Conservation (phyloP, 2,113 vertebrate species). For the Pterophyllum scalare region DNA sequence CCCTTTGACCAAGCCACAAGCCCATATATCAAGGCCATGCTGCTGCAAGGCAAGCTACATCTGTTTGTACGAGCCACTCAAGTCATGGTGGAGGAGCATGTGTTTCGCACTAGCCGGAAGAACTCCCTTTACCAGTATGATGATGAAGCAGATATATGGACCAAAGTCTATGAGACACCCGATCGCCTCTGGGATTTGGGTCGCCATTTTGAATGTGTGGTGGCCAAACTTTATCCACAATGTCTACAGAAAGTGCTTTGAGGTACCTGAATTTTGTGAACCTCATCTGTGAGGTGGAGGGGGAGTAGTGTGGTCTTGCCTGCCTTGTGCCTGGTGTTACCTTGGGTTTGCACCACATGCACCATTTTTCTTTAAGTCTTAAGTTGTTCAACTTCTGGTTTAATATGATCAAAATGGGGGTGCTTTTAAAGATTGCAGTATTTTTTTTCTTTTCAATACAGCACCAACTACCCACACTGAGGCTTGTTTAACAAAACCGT, state of each 20-base stretch:
- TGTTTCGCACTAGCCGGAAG: constrained; percentile 99
- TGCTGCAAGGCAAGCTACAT: constrained; percentile 92
- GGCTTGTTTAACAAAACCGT: constrained; percentile 80
- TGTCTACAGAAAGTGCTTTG: constrained; percentile 99
- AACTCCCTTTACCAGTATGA: constrained; percentile 98
- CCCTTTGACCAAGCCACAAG: constrained; percentile 97
- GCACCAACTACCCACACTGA: constrained; percentile 75
- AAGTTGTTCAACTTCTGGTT: constrained; percentile 70
- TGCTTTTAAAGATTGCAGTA: constrained; percentile 89
- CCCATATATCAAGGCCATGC: constrained; percentile 95
- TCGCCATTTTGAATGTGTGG: constrained; percentile 99
- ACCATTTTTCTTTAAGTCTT: constrained; percentile 74
- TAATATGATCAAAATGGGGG: constrained; percentile 82
- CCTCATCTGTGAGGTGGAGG: constrained; percentile 46
- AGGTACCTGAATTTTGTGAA: constrained; percentile 54
- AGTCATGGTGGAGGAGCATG: constrained; percentile 97
- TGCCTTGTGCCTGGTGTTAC: constrained; percentile 79
- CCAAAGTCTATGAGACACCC: constrained; percentile 96
- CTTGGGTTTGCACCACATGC: constrained; percentile 65
- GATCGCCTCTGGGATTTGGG: constrained; percentile 99
- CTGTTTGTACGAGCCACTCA: constrained; percentile 97
- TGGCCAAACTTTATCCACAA: constrained; percentile 99
- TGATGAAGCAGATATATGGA: constrained; percentile 91
- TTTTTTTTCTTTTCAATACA: constrained; percentile 58
- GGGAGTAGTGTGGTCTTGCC: constrained; percentile 58